Conservation (phyloP, 2,113 vertebrate genomes). For the Setophaga kirtlandii region DNA sequence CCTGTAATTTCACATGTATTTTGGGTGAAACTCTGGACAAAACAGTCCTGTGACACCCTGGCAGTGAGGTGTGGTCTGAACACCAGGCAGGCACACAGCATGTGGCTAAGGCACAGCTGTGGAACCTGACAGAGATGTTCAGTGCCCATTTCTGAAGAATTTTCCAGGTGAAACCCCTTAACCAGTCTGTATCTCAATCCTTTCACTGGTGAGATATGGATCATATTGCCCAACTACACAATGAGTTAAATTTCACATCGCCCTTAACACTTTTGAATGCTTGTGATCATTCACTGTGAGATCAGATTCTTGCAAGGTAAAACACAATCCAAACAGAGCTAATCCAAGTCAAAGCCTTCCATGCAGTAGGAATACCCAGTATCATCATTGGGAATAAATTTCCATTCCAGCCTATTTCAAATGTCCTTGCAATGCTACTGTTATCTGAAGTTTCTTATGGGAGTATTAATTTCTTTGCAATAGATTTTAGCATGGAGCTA, state of each 20-base stretch:
- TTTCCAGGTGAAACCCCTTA: neutral
- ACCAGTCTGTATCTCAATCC: neutral
- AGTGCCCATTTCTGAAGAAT: neutral
- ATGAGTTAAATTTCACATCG: neutral
- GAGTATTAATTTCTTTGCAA: neutral
- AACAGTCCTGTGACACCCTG: neutral
- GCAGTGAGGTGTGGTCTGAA: neutral
- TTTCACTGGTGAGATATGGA: neutral
- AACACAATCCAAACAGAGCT: neutral
- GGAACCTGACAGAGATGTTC: neutral
- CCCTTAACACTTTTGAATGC: neutral
- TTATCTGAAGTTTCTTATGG: neutral
- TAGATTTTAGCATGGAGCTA: neutral
- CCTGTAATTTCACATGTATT: neutral
- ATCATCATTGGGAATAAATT: neutral
- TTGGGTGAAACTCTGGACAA: neutral
- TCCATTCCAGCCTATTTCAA: neutral
- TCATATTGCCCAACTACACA: neutral
- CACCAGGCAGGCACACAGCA: neutral
- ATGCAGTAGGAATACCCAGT: neutral
- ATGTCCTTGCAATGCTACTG: neutral
- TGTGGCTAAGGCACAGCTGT: neutral
- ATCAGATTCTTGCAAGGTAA: neutral
- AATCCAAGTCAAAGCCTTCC: neutral
- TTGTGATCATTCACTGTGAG: neutral